Evolutionary conservation across 2,113 vertebrate species (phyloP).

Genomic region (Equus przewalskii): DNA sequence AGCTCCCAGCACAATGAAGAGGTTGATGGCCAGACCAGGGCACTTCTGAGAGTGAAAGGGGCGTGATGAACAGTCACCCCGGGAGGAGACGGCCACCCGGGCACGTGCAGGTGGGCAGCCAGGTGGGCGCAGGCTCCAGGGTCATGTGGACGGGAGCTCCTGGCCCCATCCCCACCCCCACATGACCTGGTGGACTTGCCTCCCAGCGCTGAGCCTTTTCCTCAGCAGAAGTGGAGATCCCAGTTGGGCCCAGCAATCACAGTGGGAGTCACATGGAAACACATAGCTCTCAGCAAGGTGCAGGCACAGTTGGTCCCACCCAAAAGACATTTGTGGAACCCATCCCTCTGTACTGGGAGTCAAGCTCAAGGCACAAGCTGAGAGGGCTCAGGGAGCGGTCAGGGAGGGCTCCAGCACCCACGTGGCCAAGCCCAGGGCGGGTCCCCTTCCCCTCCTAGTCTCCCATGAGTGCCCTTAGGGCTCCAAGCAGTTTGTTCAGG

Average conservation of each 20-base stretch:
- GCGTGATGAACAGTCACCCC: accelerated
- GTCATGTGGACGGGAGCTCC: not conserved
- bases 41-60: not conserved
- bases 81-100: not conserved
- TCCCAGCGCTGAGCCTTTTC: not conserved
- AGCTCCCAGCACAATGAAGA: not conserved
- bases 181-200: not conserved
- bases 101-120: accelerated
- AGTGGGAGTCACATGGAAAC: not conserved
- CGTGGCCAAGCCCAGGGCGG: not conserved
- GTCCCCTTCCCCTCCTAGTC: not conserved
- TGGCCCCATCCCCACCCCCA: not conserved
- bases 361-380: not conserved
- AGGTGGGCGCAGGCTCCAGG: not conserved
- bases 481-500: not conserved
- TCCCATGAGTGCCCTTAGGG: not conserved
- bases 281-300: accelerated
- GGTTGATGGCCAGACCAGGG: not conserved
- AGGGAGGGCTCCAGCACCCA: accelerated
- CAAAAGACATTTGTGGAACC: not conserved
- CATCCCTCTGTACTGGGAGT: not conserved
- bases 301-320: not conserved
- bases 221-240: accelerated
- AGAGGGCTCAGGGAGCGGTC: not conserved
- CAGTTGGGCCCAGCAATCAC: not conserved